A percentile compares a stretch with the other conserved stretches of the same genome.
These are phyloP conservation scores for Pangasius mekongensis DNA, from an alignment of 2,797 vertebrate species.

Conservation along the genomic window DNA sequence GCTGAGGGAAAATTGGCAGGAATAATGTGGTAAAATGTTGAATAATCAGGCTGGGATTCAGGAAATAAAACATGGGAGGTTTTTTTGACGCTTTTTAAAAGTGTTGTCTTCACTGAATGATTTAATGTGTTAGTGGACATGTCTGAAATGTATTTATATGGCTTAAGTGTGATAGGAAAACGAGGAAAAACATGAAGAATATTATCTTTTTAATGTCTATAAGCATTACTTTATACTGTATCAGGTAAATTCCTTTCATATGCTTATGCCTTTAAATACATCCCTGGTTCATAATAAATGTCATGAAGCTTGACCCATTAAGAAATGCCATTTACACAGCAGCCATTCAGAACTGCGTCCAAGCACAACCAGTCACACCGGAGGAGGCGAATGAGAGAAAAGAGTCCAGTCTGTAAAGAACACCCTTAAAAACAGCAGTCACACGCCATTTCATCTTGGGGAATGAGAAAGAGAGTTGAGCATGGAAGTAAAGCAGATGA, in stretches of 20 bases:
- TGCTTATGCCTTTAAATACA: slow-evolving; percentile 36
- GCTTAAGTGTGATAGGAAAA: slow-evolving; percentile 34
- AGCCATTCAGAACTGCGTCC: slow-evolving; percentile 9
- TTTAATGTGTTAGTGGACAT: slow-evolving; percentile 48
- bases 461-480: slow-evolving; percentile 35
- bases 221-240: slow-evolving; percentile 19
- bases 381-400: slow-evolving; percentile 33
- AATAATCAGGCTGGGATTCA: slow-evolving; percentile 48
- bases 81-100: slow-evolving; percentile 38
- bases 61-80: slow-evolving; percentile 56
- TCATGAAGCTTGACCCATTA: neutral
- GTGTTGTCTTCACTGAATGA: slow-evolving; percentile 40
- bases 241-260: slow-evolving; percentile 12
- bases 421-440: slow-evolving; percentile 62
- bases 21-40: slow-evolving; percentile 50
- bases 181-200: slow-evolving; percentile 32
- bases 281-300: slow-evolving; percentile 41
- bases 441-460: slow-evolving; percentile 64
- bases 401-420: slow-evolving; percentile 51
- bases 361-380: slow-evolving; percentile 24
- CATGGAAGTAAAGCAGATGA: slow-evolving; percentile 46
- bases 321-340: slow-evolving; percentile 34
- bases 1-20: slow-evolving; percentile 44
- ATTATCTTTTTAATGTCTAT: slow-evolving; percentile 30
- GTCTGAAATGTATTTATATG: slow-evolving; percentile 38